Base-by-base conservation (phyloP, 2,113 vertebrate species). In the Coracopsis vasa region DNA sequence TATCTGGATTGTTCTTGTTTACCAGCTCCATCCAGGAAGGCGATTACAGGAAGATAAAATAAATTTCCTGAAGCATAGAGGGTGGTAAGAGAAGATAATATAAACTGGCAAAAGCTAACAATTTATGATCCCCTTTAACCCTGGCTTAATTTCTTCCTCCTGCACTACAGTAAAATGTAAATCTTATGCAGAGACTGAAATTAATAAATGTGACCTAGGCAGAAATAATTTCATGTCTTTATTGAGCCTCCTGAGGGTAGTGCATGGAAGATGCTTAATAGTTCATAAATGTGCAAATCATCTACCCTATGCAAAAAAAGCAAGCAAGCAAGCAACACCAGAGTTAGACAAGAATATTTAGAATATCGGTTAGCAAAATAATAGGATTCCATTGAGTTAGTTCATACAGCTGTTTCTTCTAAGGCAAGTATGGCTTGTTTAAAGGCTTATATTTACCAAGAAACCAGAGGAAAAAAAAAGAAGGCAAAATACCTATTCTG, bases 31-130 rank as follows among this genome's bases (percentile, higher is more conserved):
- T 88, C 45, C 20, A 74, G 15, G 42, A 94, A 88, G 31, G 61
- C 95, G 92, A 97, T 98, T 97, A 97, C 90, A 80, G 47, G 53
- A 95, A 96, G 75, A 97, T 96, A 96, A 97, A 95, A 95, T 88
- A 94, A 86, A 97, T 97, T 92, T 97, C 81, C 69, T 86, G 88
- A 95, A 51, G 78, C 69, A 56, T 35, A 92, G 54, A 39, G 53
- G 88, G 44, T 78, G n/a, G 80, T 44, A 78, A 90, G 86, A 92
- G 39, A 94, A 35, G 35, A 62, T 72, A 95, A 95, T 87, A 27
- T 71, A 82, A 94, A 95, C 92, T 41, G 51, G 77, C 5, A 20
- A 93, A 94, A 95, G 41, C 25, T 71, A 95, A 96, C 69, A 93
- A 90, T 92, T 66, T 89, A 93, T 94, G n/a, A 16, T 97, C 39